A percentile compares a stretch with the other conserved stretches of the same genome.
Evolutionary conservation across 2,888 invertebrate genomes (phyloP).

Genomic region (Oconnorella tubifera): DNA sequence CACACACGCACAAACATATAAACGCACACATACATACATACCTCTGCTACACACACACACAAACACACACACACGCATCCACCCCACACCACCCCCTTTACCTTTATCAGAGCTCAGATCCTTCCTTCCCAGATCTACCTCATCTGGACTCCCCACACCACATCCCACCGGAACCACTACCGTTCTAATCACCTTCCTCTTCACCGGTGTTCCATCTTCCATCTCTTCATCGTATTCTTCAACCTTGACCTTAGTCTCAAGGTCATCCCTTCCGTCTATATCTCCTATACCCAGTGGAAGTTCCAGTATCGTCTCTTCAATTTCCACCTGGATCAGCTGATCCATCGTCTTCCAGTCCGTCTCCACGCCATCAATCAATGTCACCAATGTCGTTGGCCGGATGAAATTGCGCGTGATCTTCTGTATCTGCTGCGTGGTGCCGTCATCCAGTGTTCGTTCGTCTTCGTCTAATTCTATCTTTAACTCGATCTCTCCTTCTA

Average conservation of each 20-base stretch:
- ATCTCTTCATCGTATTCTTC: constrained; percentile 24
- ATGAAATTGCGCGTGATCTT: constrained; percentile 25
- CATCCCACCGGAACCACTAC: constrained; percentile 3
- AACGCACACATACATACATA: neutral
- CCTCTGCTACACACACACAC: no score
- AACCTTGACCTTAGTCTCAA: constrained; percentile 7
- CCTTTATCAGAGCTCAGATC: neutral
- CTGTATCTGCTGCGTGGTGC: constrained; percentile 21
- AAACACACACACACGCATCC: no score
- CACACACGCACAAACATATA: neutral
- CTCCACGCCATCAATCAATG: constrained; percentile 19
- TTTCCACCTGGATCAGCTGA: constrained; percentile 19
- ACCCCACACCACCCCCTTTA: neutral
- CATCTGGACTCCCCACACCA: constrained; percentile 10
- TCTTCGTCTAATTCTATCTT: constrained; percentile 26
- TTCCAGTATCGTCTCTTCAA: constrained; percentile 24
- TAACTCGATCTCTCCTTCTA: constrained; percentile 20
- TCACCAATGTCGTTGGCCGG: constrained; percentile 20
- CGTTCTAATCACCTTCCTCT: constrained; percentile 12
- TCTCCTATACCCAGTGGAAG: constrained; percentile 31
- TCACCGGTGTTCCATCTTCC: constrained; percentile 11
- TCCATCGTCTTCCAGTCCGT: constrained; percentile 5
- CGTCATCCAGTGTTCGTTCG: constrained; percentile 29
- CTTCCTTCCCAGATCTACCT: neutral
- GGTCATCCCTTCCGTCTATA: constrained; percentile 26